Evolutionary conservation across 2,797 vertebrate genomes (phyloP).

Genomic region (Lacerta agilis): DNA sequence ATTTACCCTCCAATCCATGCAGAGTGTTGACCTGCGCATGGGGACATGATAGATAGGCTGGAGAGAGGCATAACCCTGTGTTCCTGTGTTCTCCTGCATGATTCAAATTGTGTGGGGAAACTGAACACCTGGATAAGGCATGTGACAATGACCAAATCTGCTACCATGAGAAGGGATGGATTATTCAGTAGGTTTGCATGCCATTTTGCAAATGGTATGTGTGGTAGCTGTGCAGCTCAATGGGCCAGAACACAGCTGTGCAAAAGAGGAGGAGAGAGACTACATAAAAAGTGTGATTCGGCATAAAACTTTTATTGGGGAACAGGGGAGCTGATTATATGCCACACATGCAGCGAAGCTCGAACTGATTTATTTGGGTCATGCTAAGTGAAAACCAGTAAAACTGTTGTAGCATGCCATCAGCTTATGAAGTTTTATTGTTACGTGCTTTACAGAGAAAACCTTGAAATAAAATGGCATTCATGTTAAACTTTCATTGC

Average conservation of each 20-base stretch:
- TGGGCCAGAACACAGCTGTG: neutral
- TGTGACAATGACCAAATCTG: neutral
- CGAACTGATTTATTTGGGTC: conserved; percentile 52
- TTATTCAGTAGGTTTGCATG: neutral
- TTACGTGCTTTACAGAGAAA: conserved; percentile 51
- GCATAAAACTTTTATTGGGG: conserved; percentile 28
- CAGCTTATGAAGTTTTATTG: conserved; percentile 30
- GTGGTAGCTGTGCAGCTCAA: neutral
- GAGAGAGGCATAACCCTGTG: too few relatives aligned
- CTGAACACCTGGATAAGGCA: too few relatives aligned
- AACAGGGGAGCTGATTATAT: conserved; percentile 18
- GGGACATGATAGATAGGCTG: too few relatives aligned
- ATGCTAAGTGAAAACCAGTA: conserved; percentile 34
- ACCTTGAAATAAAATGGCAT: conserved; percentile 47
- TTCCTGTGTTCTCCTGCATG: too few relatives aligned
- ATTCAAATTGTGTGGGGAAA: too few relatives aligned
- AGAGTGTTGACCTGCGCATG: too few relatives aligned
- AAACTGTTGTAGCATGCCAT: conserved; percentile 47
- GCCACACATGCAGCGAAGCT: conserved; percentile 29
- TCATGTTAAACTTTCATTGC: conserved; percentile 51
- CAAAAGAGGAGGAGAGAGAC: conserved; percentile 14
- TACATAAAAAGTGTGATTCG: conserved; percentile 4
- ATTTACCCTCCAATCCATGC: too few relatives aligned
- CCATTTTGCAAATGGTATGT: neutral
- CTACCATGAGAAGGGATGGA: neutral